A percentile compares a stretch with the other conserved stretches of the same genome.
These are phyloP conservation scores for Tetropium fuscum DNA, from an alignment of 2,888 invertebrate genomes.

Conservation along the genomic window DNA sequence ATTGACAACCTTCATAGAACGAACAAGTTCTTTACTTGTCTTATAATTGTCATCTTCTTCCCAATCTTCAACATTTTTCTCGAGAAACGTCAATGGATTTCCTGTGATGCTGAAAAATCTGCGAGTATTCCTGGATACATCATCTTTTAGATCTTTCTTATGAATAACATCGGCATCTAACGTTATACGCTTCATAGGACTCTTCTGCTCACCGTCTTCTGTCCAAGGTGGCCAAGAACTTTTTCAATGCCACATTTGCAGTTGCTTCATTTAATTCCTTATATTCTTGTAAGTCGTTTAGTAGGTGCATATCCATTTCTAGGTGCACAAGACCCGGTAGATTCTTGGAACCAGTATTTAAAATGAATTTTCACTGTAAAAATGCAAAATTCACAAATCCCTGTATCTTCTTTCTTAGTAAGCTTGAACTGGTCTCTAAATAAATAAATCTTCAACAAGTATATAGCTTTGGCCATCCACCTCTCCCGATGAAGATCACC, in stretches of 20 bases:
- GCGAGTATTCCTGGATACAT: neutral
- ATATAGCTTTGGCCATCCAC: neutral
- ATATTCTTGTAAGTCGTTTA: constrained; percentile 6
- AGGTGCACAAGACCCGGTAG: constrained; percentile 5
- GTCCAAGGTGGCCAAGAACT: constrained; percentile 29
- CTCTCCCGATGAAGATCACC: constrained; percentile 44
- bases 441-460: neutral
- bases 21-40: neutral
- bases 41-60: constrained; percentile 2
- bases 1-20: neutral
- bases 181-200: neutral
- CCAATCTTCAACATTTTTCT: constrained; percentile 22
- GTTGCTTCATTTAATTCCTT: constrained; percentile 12
- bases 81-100: neutral
- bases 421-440: too few species aligned
- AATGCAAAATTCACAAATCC: neutral
- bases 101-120: neutral
- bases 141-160: neutral
- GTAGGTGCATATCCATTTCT: constrained; percentile 17
- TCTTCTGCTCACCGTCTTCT: neutral
- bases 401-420: too few species aligned
- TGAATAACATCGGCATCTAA: neutral
- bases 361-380: constrained; percentile 2
- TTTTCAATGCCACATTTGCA: constrained; percentile 7
- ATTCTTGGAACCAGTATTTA: constrained; percentile 15